A percentile compares a stretch with the other conserved stretches of the same genome.
Evolutionary conservation across 2,797 vertebrate genomes (phyloP).

Genomic region (Danio albolineatus): DNA sequence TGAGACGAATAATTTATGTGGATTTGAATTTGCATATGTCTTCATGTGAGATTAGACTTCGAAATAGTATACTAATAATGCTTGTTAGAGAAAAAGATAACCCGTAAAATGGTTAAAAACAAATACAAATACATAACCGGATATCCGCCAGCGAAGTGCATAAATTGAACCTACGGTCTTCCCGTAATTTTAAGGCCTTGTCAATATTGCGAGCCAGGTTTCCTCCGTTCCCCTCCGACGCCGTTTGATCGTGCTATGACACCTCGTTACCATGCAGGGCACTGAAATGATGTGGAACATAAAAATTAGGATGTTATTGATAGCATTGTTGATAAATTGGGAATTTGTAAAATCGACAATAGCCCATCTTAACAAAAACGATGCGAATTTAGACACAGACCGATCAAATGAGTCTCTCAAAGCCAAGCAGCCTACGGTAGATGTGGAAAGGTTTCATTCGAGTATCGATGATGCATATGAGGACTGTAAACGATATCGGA

Average conservation of each 20-base stretch:
- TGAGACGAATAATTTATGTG: no score
- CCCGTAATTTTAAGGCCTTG: no score
- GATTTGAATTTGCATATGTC: no score
- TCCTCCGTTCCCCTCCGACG: no score
- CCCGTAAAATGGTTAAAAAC: no score
- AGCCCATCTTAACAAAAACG: conserved; percentile 22
- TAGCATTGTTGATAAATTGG: conserved; percentile 15
- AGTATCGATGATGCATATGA: neutral
- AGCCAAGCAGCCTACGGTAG: neutral
- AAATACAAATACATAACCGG: no score
- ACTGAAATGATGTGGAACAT: neutral
- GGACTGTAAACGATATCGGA: neutral
- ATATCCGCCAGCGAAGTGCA: neutral
- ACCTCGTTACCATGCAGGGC: neutral
- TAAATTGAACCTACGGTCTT: neutral
- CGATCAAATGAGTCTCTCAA: neutral
- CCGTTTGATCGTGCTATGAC: no score
- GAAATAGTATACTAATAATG: no score
- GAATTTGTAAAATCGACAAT: conserved; percentile 23
- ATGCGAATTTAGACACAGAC: neutral
- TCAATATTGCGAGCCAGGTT: no score
- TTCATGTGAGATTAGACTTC: no score
- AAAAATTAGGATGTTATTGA: neutral
- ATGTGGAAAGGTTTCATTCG: neutral
- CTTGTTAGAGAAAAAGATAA: no score